These are phyloP conservation scores for Drosophila sp. DNA, from an alignment of 1,140 invertebrate species.

Conservation along the genomic window DNA sequence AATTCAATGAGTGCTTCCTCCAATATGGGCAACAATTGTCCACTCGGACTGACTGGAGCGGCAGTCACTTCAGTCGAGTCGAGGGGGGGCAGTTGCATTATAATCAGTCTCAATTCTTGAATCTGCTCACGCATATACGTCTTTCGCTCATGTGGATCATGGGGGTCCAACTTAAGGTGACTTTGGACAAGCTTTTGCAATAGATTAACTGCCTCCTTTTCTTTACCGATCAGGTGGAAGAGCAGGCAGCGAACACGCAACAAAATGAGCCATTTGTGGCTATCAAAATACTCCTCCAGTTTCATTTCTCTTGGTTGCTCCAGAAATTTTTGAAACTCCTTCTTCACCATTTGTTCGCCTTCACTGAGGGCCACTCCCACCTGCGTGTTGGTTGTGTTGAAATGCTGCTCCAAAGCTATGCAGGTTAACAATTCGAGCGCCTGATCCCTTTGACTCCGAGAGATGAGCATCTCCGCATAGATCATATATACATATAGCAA, in stretches of 20 bases:
- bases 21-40: slow-evolving; percentile 70
- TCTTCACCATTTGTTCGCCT: not conserved
- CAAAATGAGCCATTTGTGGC: slow-evolving; percentile 33
- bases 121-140: slow-evolving; percentile 83
- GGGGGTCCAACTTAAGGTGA: slow-evolving; percentile 14
- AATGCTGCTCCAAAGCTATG: not conserved
- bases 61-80: slow-evolving; percentile 12
- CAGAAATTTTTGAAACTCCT: not conserved
- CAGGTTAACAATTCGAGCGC: slow-evolving; percentile 41
- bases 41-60: slow-evolving; percentile 40
- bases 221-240: slow-evolving; percentile 75
- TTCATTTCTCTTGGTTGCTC: slow-evolving; percentile 23
- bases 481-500: slow-evolving; percentile 44
- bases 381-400: not conserved
- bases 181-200: slow-evolving; percentile 73
- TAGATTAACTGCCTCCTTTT: slow-evolving; percentile 65
- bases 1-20: slow-evolving; percentile 83
- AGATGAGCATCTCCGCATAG: slow-evolving; percentile 63
- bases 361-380: not conserved
- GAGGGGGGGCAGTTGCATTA: slow-evolving; percentile 79
- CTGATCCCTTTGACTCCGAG: not conserved
- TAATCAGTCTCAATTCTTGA: slow-evolving; percentile 79
- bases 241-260: slow-evolving; percentile 27
- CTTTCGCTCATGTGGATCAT: not conserved
- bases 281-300: slow-evolving; percentile 51